phyloP scores from a whole-genome alignment of 2,888 invertebrate genomes.

The Gandaritis pyraliata region DNA sequence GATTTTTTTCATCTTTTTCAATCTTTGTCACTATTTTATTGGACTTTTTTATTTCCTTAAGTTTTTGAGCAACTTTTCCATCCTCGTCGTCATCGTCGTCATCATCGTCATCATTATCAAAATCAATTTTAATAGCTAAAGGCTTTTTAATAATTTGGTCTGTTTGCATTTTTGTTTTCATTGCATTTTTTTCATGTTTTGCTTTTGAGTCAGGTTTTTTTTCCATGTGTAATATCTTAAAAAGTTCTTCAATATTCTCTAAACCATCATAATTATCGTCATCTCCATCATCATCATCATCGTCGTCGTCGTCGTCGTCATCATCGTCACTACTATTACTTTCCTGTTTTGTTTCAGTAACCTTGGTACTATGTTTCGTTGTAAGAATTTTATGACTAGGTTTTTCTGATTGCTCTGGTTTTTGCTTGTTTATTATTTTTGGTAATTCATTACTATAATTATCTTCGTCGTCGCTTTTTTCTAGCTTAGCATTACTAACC shows the following conservation, averaged over 20 bases:
- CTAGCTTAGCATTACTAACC: slow-evolving; percentile 12
- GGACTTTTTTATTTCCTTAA: slow-evolving; percentile 5
- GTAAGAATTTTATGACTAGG: slow-evolving; percentile 10
- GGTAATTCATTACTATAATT: slow-evolving; percentile 38
- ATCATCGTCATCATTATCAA: slow-evolving; percentile 46
- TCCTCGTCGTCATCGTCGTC: slow-evolving; percentile 45
- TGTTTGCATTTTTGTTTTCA: slow-evolving; percentile 16
- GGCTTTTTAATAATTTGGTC: slow-evolving; percentile 26
- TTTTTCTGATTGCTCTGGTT: slow-evolving; percentile 13
- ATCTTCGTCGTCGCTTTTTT: slow-evolving; percentile 37
- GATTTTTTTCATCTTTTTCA: slow-evolving; percentile 16
- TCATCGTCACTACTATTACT: slow-evolving; percentile 25
- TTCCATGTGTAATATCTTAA: slow-evolving; percentile 41
- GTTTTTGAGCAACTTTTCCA: slow-evolving; percentile 38
- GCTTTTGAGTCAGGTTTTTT: slow-evolving; percentile 40
- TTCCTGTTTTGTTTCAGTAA: slow-evolving; percentile 3
- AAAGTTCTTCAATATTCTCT: slow-evolving; percentile 37
- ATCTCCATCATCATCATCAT: slow-evolving; percentile 44
- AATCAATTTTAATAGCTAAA: slow-evolving; percentile 29
- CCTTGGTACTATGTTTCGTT: slow-evolving; percentile 4
- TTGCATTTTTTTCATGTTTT: slow-evolving; percentile 22
- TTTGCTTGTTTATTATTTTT: slow-evolving; percentile 13
- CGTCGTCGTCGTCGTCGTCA: slow-evolving; percentile 33
- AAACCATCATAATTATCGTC: slow-evolving; percentile 43
- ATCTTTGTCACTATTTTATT: slow-evolving; percentile 10